Evolutionary conservation across 2,888 invertebrate genomes (phyloP), one percentile per base, ranked within the genome.

Genomic region (Aleiodes alternator): DNA sequence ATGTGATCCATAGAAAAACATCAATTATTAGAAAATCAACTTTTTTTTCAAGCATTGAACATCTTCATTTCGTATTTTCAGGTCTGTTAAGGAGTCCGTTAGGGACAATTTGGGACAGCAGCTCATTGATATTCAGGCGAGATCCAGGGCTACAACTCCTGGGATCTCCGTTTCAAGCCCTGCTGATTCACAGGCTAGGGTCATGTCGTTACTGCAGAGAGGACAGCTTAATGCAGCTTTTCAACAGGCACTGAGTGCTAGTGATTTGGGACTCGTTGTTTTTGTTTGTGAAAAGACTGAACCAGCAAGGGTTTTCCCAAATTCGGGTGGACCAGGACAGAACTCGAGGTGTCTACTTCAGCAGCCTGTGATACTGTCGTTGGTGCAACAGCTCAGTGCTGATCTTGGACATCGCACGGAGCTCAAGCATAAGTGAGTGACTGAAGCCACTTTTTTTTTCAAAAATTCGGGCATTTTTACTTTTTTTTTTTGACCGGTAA

Each of bases 331-430:
- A 0, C 83, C 76, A 34, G 92, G 93, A 8, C 92, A 92, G 80
- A 90, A 88, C 9, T 92, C 93, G 14, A 91, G 92, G 3, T 96
- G 96, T 85, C 92, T 93, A 31, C 92, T 98, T 75, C 94, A 95
- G 81, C 98, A 98, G 89, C 96, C 96, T 83, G 97, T 98, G 76
- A 91, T 98, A 80, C 92, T 99, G 70, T 97, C 98, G 3, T 92
- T 99, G 38, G 96, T 99, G 83, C 98, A 98, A 87, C 98, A 98
- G 90, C 93, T 98, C 23, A 96, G 97, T 16, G 95, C 96, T 0
- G 98, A 98, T 87, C 93, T 98, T 90, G 92, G 93, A 79, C 94
- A 94, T 79, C 94, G 97, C 84, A 96, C 96, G 11, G 95, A 96
- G 84, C 90, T 95, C 16, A 97, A 96, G 90, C 92, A 95, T 83